phyloP scores from a whole-genome alignment of 2,113 vertebrate genomes.

The Datnioides undecimradiatus region DNA sequence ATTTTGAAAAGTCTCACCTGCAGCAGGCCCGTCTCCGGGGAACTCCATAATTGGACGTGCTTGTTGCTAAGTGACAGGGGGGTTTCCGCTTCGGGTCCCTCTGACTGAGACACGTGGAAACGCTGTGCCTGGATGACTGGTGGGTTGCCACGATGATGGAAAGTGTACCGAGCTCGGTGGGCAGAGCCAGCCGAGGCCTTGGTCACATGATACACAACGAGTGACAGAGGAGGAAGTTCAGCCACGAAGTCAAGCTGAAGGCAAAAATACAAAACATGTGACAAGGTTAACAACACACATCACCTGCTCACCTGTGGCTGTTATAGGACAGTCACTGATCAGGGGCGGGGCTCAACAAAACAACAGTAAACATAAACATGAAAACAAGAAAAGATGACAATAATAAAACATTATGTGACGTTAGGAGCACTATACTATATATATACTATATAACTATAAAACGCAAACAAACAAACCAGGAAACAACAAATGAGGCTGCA shows the following conservation, averaged over 20 bases:
- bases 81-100: constrained; percentile 69
- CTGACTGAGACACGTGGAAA: constrained; percentile 85
- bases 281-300: not conserved
- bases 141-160: constrained; percentile 68
- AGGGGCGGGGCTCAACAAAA: not conserved
- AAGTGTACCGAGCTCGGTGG: constrained; percentile 81
- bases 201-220: constrained; percentile 87
- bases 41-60: constrained; percentile 87
- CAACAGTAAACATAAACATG: not conserved
- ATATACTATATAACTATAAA: no score
- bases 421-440: no score
- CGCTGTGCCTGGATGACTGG: constrained; percentile 59
- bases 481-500: no score
- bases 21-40: constrained; percentile 86
- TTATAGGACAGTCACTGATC: not conserved
- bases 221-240: constrained; percentile 86
- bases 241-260: constrained; percentile 89
- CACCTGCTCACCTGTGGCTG: not conserved
- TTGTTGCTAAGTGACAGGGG: constrained; percentile 87
- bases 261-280: not conserved
- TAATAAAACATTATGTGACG: no score
- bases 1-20: constrained; percentile 83
- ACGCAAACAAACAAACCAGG: no score
- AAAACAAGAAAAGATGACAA: not conserved
- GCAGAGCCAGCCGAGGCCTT: constrained; percentile 78